These are phyloP conservation scores for Bombus confusus DNA, from an alignment of 1,140 invertebrate species.

Conservation along the genomic window DNA sequence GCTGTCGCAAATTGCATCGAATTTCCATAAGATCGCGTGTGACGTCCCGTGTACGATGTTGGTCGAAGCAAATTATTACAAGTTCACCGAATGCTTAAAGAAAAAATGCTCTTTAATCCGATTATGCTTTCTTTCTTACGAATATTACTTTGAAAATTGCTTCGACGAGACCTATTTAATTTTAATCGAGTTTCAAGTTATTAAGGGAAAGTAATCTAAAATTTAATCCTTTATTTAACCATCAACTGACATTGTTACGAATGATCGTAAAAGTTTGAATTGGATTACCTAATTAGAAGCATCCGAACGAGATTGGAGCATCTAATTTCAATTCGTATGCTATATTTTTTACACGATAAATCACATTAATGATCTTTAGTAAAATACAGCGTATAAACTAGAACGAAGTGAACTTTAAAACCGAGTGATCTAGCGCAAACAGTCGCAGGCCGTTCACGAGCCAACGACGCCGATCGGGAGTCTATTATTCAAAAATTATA, in stretches of 20 bases:
- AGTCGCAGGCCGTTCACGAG: background rate
- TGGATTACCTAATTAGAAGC: too few relatives aligned
- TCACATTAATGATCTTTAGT: too few relatives aligned
- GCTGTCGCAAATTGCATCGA: background rate
- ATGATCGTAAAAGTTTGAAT: background rate
- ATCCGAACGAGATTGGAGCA: too few relatives aligned
- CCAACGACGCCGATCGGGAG: background rate
- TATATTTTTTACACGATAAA: too few relatives aligned
- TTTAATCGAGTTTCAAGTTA: background rate
- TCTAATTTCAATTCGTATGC: too few relatives aligned
- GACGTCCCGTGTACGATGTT: background rate
- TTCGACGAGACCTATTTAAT: accelerated
- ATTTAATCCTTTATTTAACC: background rate
- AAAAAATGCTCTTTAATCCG: background rate
- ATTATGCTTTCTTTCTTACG: background rate
- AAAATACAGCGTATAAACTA: too few relatives aligned
- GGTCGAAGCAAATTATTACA: background rate
- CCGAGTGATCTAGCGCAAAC: too few relatives aligned
- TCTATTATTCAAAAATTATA: background rate
- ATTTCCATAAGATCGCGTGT: conserved; percentile 19
- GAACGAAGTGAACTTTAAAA: too few relatives aligned
- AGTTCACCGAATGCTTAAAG: background rate
- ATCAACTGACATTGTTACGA: background rate
- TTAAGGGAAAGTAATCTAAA: background rate
- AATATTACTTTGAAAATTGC: too few relatives aligned